phyloP scores from a whole-genome alignment of 1,140 invertebrate genomes.

The Drosophila biarmipes region DNA sequence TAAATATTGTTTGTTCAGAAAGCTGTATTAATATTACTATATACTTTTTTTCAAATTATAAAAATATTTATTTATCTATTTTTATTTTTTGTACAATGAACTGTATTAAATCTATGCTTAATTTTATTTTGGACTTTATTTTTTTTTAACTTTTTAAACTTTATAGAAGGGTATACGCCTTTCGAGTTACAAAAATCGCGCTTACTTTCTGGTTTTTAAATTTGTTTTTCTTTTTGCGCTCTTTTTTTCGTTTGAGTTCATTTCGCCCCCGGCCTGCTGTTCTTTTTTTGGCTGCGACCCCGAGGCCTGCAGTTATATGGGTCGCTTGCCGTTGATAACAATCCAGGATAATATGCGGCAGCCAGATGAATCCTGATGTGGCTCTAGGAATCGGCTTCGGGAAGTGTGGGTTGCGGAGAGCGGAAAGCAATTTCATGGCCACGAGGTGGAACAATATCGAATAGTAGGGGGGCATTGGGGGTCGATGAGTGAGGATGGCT shows the following conservation, averaged over 20 bases:
- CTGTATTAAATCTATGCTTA: too few species aligned
- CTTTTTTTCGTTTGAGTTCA: constrained; percentile 69
- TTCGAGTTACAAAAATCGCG: background rate
- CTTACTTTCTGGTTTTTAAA: constrained; percentile 39
- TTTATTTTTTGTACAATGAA: too few species aligned
- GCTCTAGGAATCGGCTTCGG: constrained; percentile 33
- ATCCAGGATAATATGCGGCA: constrained; percentile 58
- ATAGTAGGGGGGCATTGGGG: background rate
- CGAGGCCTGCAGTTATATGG: constrained; percentile 69
- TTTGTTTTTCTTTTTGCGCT: constrained; percentile 53
- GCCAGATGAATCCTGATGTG: constrained; percentile 38
- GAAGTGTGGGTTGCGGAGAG: constrained; percentile 9
- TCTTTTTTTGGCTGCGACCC: constrained; percentile 37
- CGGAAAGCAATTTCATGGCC: constrained; percentile 76
- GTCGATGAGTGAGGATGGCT: constrained; percentile 5
- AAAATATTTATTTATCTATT: too few species aligned
- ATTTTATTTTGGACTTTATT: too few species aligned
- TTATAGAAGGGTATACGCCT: background rate
- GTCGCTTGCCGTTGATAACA: constrained; percentile 74
- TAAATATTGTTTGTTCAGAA: too few species aligned
- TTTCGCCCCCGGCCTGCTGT: constrained; percentile 52
- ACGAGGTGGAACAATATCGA: constrained; percentile 66
- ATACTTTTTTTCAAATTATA: too few species aligned
- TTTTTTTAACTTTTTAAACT: background rate
- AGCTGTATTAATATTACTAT: too few species aligned